Percentiles rank a stretch among this genome's conserved stretches.
Evolutionary conservation across 2,797 vertebrate genomes (phyloP).

Genomic region (Myotis vivesi): DNA sequence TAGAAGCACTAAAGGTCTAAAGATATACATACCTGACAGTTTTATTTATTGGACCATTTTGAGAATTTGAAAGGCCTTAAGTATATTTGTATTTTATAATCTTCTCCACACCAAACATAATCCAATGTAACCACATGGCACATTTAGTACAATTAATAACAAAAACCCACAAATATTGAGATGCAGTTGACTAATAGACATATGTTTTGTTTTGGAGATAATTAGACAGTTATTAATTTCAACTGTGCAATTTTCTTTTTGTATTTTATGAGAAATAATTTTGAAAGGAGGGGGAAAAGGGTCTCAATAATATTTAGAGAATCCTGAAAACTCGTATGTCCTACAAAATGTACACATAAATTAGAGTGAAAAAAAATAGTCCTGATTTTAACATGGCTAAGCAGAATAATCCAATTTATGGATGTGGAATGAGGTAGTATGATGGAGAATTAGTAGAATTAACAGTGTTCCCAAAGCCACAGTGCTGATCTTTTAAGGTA

Average conservation of each 20-base stretch:
- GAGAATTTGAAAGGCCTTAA: background rate
- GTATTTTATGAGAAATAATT: background rate
- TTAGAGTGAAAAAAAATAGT: background rate
- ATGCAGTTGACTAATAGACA: background rate
- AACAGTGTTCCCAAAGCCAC: background rate
- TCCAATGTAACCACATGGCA: background rate
- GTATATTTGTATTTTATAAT: constrained; percentile 23
- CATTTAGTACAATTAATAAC: background rate
- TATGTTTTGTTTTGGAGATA: background rate
- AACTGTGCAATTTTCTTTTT: background rate
- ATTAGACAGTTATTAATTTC: background rate
- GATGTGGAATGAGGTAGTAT: background rate
- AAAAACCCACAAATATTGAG: background rate
- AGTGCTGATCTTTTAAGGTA: background rate
- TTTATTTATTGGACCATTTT: background rate
- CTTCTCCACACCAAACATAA: background rate
- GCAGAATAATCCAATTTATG: background rate
- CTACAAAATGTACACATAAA: background rate
- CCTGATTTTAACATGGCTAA: background rate
- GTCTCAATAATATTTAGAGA: background rate
- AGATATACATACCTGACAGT: background rate
- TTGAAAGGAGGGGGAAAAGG: background rate
- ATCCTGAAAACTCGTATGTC: background rate
- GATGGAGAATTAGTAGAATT: background rate
- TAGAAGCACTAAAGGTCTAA: constrained; percentile 35